Percentiles rank a stretch among this genome's conserved stretches.
phyloP scores from a whole-genome alignment of 2,888 invertebrate genomes.

The Metopia argyrocephala region DNA sequence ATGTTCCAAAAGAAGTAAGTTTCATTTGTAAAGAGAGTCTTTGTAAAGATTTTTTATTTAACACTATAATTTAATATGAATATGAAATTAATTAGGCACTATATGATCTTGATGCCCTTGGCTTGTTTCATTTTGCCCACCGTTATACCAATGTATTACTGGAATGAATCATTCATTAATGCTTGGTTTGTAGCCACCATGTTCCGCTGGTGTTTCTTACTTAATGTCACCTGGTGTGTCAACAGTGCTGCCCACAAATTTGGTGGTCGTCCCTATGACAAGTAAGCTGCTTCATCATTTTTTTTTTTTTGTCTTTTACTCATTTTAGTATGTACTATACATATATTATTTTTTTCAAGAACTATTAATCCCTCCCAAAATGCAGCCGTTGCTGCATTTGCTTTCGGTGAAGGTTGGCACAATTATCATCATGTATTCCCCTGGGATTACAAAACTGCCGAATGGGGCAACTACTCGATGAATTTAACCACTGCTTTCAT shows the following conservation, averaged over 20 bases:
- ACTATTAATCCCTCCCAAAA: slow-evolving; percentile 84
- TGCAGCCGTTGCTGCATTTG: slow-evolving; percentile 81
- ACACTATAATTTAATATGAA: not conserved
- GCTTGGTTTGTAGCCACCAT: slow-evolving; percentile 84
- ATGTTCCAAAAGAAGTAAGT: slow-evolving; percentile 91
- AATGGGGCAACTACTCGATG: slow-evolving; percentile 85
- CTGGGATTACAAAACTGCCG: slow-evolving; percentile 90
- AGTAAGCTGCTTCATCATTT: no score
- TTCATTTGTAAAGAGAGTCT: not conserved
- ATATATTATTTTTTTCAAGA: slow-evolving; percentile 71
- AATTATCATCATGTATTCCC: slow-evolving; percentile 91
- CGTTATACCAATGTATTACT: slow-evolving; percentile 85
- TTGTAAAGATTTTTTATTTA: not conserved
- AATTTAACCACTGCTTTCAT: slow-evolving; percentile 89
- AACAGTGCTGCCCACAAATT: slow-evolving; percentile 93
- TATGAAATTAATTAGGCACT: slow-evolving; percentile 84
- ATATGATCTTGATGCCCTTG: slow-evolving; percentile 85
- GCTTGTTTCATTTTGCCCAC: slow-evolving; percentile 89
- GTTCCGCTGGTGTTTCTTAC: slow-evolving; percentile 87
- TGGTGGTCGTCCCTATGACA: slow-evolving; percentile 87
- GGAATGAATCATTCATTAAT: slow-evolving; percentile 85
- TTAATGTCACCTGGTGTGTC: slow-evolving; percentile 93
- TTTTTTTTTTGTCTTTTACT: not conserved
- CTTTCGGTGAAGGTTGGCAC: slow-evolving; percentile 88
- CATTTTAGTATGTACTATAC: not conserved